phyloP scores from a whole-genome alignment of 2,888 invertebrate species.

The Cybosia mesomella region DNA sequence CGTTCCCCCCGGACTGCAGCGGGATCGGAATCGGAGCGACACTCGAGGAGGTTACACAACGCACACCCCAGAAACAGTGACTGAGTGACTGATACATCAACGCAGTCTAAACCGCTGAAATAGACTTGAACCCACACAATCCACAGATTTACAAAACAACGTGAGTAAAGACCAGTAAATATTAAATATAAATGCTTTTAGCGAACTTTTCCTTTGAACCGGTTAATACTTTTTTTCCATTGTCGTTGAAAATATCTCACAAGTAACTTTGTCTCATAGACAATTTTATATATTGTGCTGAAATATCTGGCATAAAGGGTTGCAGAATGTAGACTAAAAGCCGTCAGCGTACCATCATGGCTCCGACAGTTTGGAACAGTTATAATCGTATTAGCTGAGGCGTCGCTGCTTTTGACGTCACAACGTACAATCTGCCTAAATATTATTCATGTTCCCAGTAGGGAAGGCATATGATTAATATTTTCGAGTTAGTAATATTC shows the following conservation, averaged over 20 bases:
- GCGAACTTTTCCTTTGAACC: background rate
- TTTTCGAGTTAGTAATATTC: conserved; percentile 14
- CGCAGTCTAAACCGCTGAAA: too few species aligned
- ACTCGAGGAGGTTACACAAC: too few species aligned
- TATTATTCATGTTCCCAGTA: conserved; percentile 29
- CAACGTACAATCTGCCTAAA: conserved; percentile 33
- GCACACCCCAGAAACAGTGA: too few species aligned
- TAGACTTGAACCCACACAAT: background rate
- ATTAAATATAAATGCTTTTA: background rate
- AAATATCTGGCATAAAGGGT: conserved; percentile 49
- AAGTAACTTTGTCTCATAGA: background rate
- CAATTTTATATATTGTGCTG: conserved; percentile 26
- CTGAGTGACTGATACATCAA: too few species aligned
- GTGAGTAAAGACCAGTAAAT: background rate
- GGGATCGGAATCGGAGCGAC: too few species aligned
- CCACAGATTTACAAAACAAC: background rate
- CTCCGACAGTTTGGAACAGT: conserved; percentile 58
- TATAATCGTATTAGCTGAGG: conserved; percentile 76
- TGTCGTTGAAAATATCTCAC: conserved; percentile 4
- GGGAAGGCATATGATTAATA: conserved; percentile 26
- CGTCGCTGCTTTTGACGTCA: conserved; percentile 55
- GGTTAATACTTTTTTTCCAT: background rate
- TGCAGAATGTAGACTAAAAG: conserved; percentile 54
- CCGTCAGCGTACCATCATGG: conserved; percentile 48
- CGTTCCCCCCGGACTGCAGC: too few species aligned